These are phyloP conservation scores for Mesembrinibis cayennensis DNA, from an alignment of 2,113 vertebrate species.

Conservation along the genomic window DNA sequence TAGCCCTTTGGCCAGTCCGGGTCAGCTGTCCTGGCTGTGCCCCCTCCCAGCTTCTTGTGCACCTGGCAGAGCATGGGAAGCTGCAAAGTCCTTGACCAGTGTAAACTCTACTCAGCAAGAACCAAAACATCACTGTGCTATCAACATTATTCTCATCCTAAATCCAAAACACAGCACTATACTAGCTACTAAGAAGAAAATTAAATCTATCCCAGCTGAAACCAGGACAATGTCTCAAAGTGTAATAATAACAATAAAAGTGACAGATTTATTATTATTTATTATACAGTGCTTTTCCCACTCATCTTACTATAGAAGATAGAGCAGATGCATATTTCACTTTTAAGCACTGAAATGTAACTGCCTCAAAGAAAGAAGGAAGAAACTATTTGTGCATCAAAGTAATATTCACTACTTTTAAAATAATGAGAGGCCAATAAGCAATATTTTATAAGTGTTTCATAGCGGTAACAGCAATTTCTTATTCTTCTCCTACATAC, in stretches of 20 bases:
- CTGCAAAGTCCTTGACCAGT: no score
- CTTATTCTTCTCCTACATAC: neutral
- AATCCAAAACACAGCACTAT: no score
- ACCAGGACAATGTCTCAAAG: neutral
- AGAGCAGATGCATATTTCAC: neutral
- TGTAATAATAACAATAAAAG: neutral
- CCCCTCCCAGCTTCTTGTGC: no score
- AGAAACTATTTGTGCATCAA: neutral
- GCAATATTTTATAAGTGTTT: neutral
- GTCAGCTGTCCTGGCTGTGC: no score
- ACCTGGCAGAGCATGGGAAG: no score
- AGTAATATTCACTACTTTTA: neutral
- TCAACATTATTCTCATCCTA: no score
- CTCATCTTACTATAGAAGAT: neutral
- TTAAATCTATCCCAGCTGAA: no score
- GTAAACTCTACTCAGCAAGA: no score
- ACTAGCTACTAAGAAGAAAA: no score
- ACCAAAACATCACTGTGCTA: no score
- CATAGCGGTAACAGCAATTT: neutral
- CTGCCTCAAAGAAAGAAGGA: neutral
- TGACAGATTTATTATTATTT: neutral
- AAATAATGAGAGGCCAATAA: neutral
- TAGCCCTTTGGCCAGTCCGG: no score
- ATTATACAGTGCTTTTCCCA: neutral
- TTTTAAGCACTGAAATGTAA: neutral